A percentile compares a stretch with the other conserved stretches of the same genome.
phyloP scores from a whole-genome alignment of 1,140 invertebrate species.

The Spodoptera frugiperda region DNA sequence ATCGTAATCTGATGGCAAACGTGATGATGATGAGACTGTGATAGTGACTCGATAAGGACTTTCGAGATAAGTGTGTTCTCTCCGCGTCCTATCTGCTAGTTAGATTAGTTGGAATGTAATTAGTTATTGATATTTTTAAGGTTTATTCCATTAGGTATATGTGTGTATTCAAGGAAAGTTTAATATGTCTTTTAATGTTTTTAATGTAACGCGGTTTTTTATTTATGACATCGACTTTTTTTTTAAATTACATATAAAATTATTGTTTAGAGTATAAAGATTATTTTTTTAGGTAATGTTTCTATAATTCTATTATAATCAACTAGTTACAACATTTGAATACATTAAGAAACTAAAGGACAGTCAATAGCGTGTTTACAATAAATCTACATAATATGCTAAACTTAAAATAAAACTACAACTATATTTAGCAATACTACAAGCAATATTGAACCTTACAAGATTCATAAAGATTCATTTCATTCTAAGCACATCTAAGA shows the following conservation, averaged over 20 bases:
- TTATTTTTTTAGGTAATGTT: no score
- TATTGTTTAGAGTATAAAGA: no score
- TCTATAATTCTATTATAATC: no score
- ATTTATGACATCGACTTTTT: no score
- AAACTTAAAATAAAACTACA: neutral
- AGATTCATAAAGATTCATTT: no score
- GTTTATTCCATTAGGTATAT: neutral
- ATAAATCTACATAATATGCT: no score
- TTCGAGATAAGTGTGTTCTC: constrained; percentile 44
- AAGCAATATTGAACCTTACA: neutral
- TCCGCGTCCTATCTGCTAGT: constrained; percentile 38
- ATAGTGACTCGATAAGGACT: constrained; percentile 43
- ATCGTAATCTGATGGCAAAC: constrained; percentile 44
- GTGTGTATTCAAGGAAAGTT: no score
- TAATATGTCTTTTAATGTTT: no score
- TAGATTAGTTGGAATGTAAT: neutral
- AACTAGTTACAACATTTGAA: neutral
- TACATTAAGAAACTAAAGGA: neutral
- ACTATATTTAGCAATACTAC: neutral
- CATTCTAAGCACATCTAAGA: no score
- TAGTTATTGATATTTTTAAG: neutral
- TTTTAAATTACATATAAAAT: no score
- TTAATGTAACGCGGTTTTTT: no score
- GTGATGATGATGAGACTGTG: constrained; percentile 45
- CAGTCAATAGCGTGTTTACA: no score